Percentiles rank a stretch among this genome's conserved stretches.
Evolutionary conservation across 2,797 vertebrate genomes (phyloP).

Genomic region (Hypotaenidia okinawae): DNA sequence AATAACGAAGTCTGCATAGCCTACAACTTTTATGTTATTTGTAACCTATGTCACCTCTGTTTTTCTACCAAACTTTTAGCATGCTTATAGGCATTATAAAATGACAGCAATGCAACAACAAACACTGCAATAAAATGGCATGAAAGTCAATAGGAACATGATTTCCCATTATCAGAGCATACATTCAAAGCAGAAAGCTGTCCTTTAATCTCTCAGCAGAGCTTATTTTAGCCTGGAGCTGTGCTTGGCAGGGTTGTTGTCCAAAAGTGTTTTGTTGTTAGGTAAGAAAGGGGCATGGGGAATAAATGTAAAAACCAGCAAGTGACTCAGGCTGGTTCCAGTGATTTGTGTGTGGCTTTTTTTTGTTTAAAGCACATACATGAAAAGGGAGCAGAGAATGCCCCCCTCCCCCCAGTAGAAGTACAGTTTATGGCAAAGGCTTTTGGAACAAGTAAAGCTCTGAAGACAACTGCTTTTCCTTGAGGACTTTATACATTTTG

Average conservation of each 20-base stretch:
- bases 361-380: not conserved
- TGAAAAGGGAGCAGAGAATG: not conserved
- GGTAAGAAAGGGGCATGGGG: conserved; percentile 34
- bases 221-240: conserved; percentile 58
- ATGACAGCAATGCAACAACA: not conserved
- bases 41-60: not conserved
- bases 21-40: not conserved
- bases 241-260: conserved; percentile 43
- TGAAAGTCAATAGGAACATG: not conserved
- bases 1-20: not conserved
- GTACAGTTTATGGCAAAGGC: not conserved
- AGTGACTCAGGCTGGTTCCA: conserved; percentile 46
- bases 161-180: conserved; percentile 29
- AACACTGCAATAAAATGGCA: not conserved
- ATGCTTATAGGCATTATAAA: not conserved
- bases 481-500: not conserved
- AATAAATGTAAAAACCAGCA: conserved; percentile 29
- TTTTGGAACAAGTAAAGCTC: not conserved
- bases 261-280: conserved; percentile 48
- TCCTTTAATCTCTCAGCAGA: conserved; percentile 46
- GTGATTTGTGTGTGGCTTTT: not conserved
- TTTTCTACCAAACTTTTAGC: not conserved
- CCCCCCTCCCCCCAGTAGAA: not conserved
- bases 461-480: not conserved
- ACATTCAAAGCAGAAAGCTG: conserved; percentile 26